Evolutionary conservation across 2,888 invertebrate species (phyloP), one percentile per base, ranked within the genome.

Genomic region (Oscheius sp.): DNA sequence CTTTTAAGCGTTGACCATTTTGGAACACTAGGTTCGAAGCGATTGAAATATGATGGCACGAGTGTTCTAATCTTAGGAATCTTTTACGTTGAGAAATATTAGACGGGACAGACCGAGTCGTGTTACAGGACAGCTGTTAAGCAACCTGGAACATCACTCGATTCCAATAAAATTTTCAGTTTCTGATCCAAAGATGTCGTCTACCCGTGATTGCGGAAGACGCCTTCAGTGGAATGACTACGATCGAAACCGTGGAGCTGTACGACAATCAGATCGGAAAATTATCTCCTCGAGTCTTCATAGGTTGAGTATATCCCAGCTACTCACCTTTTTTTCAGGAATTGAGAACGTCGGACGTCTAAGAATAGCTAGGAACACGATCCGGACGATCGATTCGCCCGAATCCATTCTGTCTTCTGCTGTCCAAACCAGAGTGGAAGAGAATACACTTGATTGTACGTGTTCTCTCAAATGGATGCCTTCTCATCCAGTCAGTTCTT

Each of bases 381-480:
- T 80, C 11, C 72, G 72, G 11, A 75, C 72, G 5, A 55, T 80
- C 42, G 80, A 82, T 57, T 76, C 79, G 4, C 76, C 79, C 10
- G 82, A 82, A 57, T 57, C 79, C 2, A 60, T 82, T 5, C 75
- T 82, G 53, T 79, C 80, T 11, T 47, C 32, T n/a, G 79, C 82
- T 33, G 51, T 79, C 57, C 77, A 80, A 53, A 80, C 79, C 5
- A 59, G 78, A 60, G 72, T 82, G 29, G 82, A 82, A 59, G 80
- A 80, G 68, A 82, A 82, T 50, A 79, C 77, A 7, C 42, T 82
- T 47, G 77, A 79, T 29, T 82, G 82, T 55, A 62, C 55, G 50
- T 82, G 82, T 68, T 70, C 60, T 10, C 51, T 82, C 66, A 80
- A 82, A 53, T 82, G 82, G 82, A 82, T 82, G 79, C 79, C 75